Base-by-base conservation (phyloP, 1,140 invertebrate species). In the Antheraea pernyi region DNA sequence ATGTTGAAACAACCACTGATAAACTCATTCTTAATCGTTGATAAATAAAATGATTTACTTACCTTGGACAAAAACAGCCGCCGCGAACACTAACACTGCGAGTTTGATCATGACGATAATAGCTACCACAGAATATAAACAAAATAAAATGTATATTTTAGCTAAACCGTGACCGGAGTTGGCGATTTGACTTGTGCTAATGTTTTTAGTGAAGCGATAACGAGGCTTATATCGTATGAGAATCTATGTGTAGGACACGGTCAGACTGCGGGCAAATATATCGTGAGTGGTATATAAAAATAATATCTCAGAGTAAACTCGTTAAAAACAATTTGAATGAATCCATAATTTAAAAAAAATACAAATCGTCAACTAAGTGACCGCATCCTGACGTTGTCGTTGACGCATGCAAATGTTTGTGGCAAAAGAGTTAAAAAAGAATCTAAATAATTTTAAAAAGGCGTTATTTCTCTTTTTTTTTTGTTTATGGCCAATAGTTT, bases 51-150 rank as follows among this genome's bases (percentile, higher is more conserved):
- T 30, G 4, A 68, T 42, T 42, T 42, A 42, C 72, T 70, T 77
- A 81, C 79, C 79, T 79, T 79, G 75, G 19, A 73, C 68, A 64
- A 72, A 65, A 36, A 78, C 9, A n/a, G 74, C 74, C 58, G 66
- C 68, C 9, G 46, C 46, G 16, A 70, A 48, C 18, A 73, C 59
- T 18, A 72, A 59, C 46, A 76, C 69, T 22, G 65, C 39, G 67
- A 79, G 53, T 71, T 77, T 81, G 7, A 72, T 66, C 75, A 77
- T 79, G 53, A 67, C 74, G 42, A 22, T 72, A 62, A 63, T 46
- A 73, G 19, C 66, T 13, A 53, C 46, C 13, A 53, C 46, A 16
- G 16, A 53, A n/a, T 69, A 36, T 61, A 59, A 19, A 63, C 30
- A 68, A 66, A 63, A 62, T 42, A 53, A 65, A 59, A 11, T 18